Evolutionary conservation across 2,888 invertebrate genomes (phyloP).

Genomic region (Xylophagus ater): DNA sequence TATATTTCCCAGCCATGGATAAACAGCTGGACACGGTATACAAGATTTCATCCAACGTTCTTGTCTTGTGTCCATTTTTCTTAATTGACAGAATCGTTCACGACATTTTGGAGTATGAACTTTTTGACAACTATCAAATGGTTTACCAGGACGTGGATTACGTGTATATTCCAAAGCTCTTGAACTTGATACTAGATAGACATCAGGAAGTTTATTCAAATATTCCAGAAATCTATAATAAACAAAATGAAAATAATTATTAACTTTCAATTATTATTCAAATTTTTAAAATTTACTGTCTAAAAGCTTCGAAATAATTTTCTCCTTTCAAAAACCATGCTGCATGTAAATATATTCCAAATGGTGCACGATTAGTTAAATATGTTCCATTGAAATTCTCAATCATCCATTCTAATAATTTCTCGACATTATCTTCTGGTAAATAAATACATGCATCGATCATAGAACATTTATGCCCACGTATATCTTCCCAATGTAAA

Average conservation of each 20-base stretch:
- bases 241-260: slow-evolving; percentile 10
- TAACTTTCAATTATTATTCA: neutral
- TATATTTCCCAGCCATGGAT: slow-evolving; percentile 47
- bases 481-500: slow-evolving; percentile 42
- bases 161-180: slow-evolving; percentile 30
- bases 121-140: slow-evolving; percentile 28
- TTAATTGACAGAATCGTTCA: slow-evolving; percentile 27
- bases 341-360: slow-evolving; percentile 55
- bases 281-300: slow-evolving; percentile 30
- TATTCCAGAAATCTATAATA: slow-evolving; percentile 47
- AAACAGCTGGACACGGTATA: slow-evolving; percentile 40
- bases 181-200: slow-evolving; percentile 44
- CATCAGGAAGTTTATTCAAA: slow-evolving; percentile 44
- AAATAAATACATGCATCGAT: slow-evolving; percentile 44
- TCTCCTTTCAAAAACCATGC: slow-evolving; percentile 47
- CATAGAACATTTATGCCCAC: slow-evolving; percentile 44
- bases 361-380: slow-evolving; percentile 51
- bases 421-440: slow-evolving; percentile 40
- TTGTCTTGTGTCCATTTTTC: slow-evolving; percentile 28
- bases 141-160: slow-evolving; percentile 29
- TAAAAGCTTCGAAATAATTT: slow-evolving; percentile 42
- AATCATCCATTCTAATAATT: slow-evolving; percentile 46
- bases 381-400: slow-evolving; percentile 55
- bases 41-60: slow-evolving; percentile 44
- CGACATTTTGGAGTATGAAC: slow-evolving; percentile 24